These are phyloP conservation scores for Periophthalmodon schlosseri DNA, from an alignment of 2,113 vertebrate genomes.

Conservation along the genomic window DNA sequence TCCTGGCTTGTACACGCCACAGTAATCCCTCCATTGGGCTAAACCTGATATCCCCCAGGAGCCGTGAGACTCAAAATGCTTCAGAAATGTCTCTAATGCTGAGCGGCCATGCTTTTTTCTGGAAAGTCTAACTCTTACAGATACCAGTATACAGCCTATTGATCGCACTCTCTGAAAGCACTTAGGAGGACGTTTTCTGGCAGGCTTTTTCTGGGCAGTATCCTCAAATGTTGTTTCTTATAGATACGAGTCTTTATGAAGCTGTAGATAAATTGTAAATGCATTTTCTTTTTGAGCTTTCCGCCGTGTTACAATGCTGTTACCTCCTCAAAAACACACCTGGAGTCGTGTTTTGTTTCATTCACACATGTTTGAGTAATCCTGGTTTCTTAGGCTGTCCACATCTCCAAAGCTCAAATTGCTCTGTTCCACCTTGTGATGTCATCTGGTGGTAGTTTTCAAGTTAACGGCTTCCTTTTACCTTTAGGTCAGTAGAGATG, in stretches of 20 bases:
- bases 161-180: conserved; percentile 40
- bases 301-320: no score
- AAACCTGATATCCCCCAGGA: conserved; percentile 43
- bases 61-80: conserved; percentile 32
- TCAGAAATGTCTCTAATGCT: conserved; percentile 26
- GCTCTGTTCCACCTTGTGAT: no score
- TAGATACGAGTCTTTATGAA: background rate
- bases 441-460: no score
- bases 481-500: no score
- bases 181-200: conserved; percentile 33
- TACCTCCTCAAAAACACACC: no score
- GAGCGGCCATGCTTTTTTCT: conserved; percentile 24
- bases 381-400: no score
- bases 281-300: background rate
- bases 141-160: conserved; percentile 45
- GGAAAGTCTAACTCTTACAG: conserved; percentile 44
- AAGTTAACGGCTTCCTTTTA: no score
- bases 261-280: background rate
- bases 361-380: no score
- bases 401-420: no score
- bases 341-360: no score
- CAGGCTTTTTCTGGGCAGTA: conserved; percentile 13
- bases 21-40: conserved; percentile 23
- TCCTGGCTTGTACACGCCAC: conserved; percentile 17
- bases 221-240: conserved; percentile 8